Evolutionary conservation across 1,140 invertebrate species (phyloP).

Genomic region (Colletes gigas): DNA sequence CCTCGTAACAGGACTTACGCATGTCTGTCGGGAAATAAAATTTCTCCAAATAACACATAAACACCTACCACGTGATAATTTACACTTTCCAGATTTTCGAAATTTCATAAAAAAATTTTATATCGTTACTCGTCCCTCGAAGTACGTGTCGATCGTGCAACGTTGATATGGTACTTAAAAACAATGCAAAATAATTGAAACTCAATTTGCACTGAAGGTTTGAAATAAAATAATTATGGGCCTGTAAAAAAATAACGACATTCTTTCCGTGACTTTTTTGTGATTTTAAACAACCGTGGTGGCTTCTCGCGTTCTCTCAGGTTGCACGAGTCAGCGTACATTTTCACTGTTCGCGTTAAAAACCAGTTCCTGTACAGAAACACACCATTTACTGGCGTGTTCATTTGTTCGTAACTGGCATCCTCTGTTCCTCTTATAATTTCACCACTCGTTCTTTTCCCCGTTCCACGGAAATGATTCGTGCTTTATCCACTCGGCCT

Average conservation of each 20-base stretch:
- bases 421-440: conserved; percentile 40
- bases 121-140: too few relatives aligned
- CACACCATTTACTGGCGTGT: conserved; percentile 21
- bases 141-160: too few relatives aligned
- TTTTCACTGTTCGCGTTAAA: conserved; percentile 43
- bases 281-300: too few relatives aligned
- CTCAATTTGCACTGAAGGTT: too few relatives aligned
- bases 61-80: neutral
- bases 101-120: too few relatives aligned
- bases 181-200: too few relatives aligned
- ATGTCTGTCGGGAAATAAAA: neutral
- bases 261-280: too few relatives aligned
- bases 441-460: neutral
- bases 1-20: neutral
- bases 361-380: conserved; percentile 43
- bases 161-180: too few relatives aligned
- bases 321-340: neutral
- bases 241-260: too few relatives aligned
- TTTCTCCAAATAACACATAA: too few relatives aligned
- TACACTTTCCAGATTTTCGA: too few relatives aligned
- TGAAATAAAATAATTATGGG: too few relatives aligned
- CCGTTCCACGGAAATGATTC: neutral
- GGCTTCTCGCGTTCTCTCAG: neutral
- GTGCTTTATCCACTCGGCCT: conserved; percentile 13
- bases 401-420: conserved; percentile 46